Evolutionary conservation across 2,797 vertebrate genomes (phyloP), one percentile per base, ranked within the genome.

Genomic region (Acestrorhynchus altus): DNA sequence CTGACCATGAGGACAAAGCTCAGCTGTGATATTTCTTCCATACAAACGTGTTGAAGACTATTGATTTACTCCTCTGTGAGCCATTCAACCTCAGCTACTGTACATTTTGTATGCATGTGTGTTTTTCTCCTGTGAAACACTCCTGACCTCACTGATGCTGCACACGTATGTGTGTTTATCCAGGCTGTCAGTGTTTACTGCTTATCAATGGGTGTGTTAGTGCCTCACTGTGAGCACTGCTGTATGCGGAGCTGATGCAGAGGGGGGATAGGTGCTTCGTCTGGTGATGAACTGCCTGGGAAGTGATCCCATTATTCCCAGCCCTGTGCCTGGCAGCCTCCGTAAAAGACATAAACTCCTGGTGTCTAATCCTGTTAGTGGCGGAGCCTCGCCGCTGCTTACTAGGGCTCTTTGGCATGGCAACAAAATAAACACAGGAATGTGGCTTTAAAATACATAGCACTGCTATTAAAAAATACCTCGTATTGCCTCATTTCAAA

Each of bases 351-450:
- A 93, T 91, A 91, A 92, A 92, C 88, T 93, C 87, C 88, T 89
- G 89, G 89, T 88, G 89, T 90, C 90, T 92, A 94, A 93, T 93
- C 92, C 91, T 91, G 88, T 93, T 93, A 93, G 90, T 87, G 83
- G 88, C 87, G 89, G 88, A 91, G 90, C 89, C 86, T 88, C 90
- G 89, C 89, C 89, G 90, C 85, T 83, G 86, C 89, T 89, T 89
- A 89, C 89, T 90, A n/a, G n/a, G 89, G 89, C 87, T 91, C 83
- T 8, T 81, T 87, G 87, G 85, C 89, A 87, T 80, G 86, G 89
- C 84, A 87, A 89, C 87, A 90, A 91, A 90, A 92, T 88, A 88
- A 83, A 88, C 82, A 82, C 86, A 85, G 86, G 79, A 84, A 88
- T 76, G 87, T 85, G 83, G 77, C 83, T 90, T 90, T 91, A 86